Percentiles rank a stretch among this genome's conserved stretches.
phyloP scores from a whole-genome alignment of 2,113 vertebrate species.

The Noturus placidus region DNA sequence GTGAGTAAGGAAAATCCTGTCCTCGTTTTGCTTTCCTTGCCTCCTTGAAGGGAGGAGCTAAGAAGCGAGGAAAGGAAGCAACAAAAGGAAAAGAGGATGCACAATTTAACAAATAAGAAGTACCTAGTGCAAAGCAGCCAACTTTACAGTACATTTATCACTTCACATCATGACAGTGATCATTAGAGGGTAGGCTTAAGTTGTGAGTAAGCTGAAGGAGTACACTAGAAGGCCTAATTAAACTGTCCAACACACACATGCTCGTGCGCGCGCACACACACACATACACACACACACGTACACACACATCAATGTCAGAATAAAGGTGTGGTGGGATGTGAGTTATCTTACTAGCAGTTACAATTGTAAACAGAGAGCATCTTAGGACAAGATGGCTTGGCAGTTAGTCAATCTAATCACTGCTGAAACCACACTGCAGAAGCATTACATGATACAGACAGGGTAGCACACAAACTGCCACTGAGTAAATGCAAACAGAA shows the following conservation, averaged over 20 bases:
- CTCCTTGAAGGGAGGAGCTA: neutral
- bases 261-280: neutral
- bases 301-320: slow-evolving; percentile 19
- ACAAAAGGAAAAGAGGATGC: neutral
- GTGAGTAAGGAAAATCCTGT: neutral
- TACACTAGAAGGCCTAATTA: slow-evolving; percentile 9
- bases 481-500: neutral
- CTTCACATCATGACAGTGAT: slow-evolving; percentile 12
- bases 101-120: neutral
- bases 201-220: slow-evolving; percentile 17
- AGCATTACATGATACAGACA: slow-evolving; percentile 4
- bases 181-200: slow-evolving; percentile 6
- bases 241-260: slow-evolving; percentile 18
- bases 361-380: neutral
- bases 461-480: neutral
- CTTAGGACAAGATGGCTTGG: slow-evolving; percentile 18
- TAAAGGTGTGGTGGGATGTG: slow-evolving; percentile 17
- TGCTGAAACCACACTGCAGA: neutral
- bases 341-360: neutral
- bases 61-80: neutral
- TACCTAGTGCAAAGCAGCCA: neutral
- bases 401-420: slow-evolving; percentile 29
- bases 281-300: neutral
- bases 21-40: neutral
- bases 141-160: neutral